These are phyloP conservation scores for Nezara viridula DNA, from an alignment of 2,888 invertebrate species.

Conservation along the genomic window DNA sequence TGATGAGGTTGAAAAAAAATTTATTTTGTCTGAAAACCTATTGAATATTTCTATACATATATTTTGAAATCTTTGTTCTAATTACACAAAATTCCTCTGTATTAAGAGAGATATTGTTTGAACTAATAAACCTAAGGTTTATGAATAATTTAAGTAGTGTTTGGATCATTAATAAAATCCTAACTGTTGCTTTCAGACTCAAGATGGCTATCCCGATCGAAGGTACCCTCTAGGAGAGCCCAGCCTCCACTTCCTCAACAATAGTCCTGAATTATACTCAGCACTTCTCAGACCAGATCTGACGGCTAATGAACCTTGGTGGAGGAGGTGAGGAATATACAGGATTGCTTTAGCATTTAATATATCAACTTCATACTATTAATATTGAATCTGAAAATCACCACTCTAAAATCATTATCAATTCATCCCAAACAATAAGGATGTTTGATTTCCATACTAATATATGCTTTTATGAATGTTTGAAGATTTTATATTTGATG, in stretches of 20 bases:
- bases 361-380: too few species aligned
- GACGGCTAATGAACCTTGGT: slow-evolving; percentile 72
- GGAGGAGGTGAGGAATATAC: slow-evolving; percentile 72
- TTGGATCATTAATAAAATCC: slow-evolving; percentile 61
- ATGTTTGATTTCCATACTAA: too few species aligned
- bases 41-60: background rate
- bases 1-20: background rate
- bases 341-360: background rate
- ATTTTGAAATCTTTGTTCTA: too few species aligned
- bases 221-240: slow-evolving; percentile 66
- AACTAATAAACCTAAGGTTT: background rate
- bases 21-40: background rate
- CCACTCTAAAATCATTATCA: too few species aligned
- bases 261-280: slow-evolving; percentile 65
- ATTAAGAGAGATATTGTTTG: slow-evolving; percentile 54
- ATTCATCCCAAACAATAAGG: too few species aligned
- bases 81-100: too few species aligned
- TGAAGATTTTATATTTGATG: too few species aligned
- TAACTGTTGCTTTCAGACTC: slow-evolving; percentile 14
- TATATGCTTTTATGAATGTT: too few species aligned
- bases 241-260: slow-evolving; percentile 62
- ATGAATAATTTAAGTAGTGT: background rate
- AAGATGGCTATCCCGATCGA: slow-evolving; percentile 66
- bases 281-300: slow-evolving; percentile 65
- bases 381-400: too few species aligned